Conservation (phyloP, 2,113 vertebrate genomes). For the Puma concolor region DNA sequence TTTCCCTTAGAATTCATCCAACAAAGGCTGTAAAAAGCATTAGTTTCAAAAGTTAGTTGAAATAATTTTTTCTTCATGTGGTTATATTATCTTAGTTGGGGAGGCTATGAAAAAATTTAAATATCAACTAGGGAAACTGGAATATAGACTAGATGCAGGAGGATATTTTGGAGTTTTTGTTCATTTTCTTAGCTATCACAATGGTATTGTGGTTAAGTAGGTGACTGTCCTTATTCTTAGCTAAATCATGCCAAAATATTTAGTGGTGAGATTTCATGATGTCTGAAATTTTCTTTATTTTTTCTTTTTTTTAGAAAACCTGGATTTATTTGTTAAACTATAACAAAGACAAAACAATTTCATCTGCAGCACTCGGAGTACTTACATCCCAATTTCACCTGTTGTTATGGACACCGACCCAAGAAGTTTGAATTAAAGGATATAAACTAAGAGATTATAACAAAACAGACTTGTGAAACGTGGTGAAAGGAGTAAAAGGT, state of each 20-base stretch:
- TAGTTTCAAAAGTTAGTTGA: slow-evolving; percentile 13
- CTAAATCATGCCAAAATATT: background rate
- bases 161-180: background rate
- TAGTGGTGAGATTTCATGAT: background rate
- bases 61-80: background rate
- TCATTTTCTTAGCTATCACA: slow-evolving; percentile 35
- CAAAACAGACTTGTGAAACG: background rate
- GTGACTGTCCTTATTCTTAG: background rate
- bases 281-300: background rate
- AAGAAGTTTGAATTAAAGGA: slow-evolving; percentile 57
- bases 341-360: slow-evolving; percentile 83
- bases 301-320: slow-evolving; percentile 80
- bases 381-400: slow-evolving; percentile 46
- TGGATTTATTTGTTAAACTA: slow-evolving; percentile 87
- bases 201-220: background rate
- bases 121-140: background rate
- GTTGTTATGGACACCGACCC: slow-evolving; percentile 54
- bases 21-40: background rate
- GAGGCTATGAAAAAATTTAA: background rate
- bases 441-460: background rate
- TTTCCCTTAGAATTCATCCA: background rate
- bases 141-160: background rate
- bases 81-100: background rate
- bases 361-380: background rate
- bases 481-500: slow-evolving; percentile 22